Evolutionary conservation across 2,797 vertebrate genomes (phyloP).

Genomic region (Thripadectes ignobilis): DNA sequence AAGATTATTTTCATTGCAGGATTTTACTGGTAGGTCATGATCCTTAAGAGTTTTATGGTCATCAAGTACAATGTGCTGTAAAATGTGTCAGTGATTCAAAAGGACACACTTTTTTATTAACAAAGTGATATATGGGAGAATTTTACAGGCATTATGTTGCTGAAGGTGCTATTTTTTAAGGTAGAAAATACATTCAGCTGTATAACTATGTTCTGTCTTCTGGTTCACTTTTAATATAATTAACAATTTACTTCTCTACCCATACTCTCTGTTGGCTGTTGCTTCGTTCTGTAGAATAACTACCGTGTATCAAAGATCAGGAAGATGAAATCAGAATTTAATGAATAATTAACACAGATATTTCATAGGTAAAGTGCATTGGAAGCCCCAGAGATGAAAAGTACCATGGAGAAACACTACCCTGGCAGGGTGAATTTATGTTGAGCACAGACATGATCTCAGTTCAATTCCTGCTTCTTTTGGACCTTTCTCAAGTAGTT

Average conservation of each 20-base stretch:
- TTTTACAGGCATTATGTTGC: neutral
- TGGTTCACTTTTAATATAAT: neutral
- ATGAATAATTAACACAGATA: neutral
- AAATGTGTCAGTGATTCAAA: neutral
- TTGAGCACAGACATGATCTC: neutral
- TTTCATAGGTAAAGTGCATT: neutral
- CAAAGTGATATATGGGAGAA: neutral
- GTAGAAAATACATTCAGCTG: neutral
- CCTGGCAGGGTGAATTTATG: neutral
- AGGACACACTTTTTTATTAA: neutral
- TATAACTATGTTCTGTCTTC: neutral
- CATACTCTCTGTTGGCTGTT: neutral
- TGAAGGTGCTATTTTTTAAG: neutral
- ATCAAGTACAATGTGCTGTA: neutral
- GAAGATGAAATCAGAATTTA: neutral
- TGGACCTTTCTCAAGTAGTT: neutral
- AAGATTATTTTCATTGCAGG: slow-evolving; percentile 17
- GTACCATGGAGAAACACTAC: neutral
- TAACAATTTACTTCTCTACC: neutral
- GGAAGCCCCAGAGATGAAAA: neutral
- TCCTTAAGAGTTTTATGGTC: neutral
- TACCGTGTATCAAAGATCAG: neutral
- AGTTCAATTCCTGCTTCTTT: slow-evolving; percentile 12
- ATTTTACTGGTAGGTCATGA: neutral
- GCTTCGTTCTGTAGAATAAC: neutral